Conservation (phyloP, 2,113 vertebrate genomes). For the Rattus norvegicus region GRCr8 NC_086027.1:38803501-38804000, state of each 20-base stretch:
- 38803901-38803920: constrained; percentile 41
- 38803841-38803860: neutral
- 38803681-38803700: neutral
- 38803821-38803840: constrained; percentile 39
- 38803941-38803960: neutral
- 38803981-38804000: neutral
- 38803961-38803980: neutral
- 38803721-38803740: neutral
- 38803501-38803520: neutral
- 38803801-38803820: constrained; percentile 58
- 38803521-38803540: no score
- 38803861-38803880: constrained; percentile 42
- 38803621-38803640: neutral
- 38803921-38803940: neutral
- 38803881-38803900: neutral
- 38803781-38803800: neutral
- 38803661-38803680: neutral
- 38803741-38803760: constrained; percentile 1
- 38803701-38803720: neutral
- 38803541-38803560: neutral
- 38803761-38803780: constrained; percentile 41
- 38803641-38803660: neutral
- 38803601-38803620: constrained; percentile 20
- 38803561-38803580: neutral
- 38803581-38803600: neutral